These are phyloP conservation scores for Tragelaphus eurycerus DNA, from an alignment of 2,797 vertebrate genomes.

Conservation along the genomic window DNA sequence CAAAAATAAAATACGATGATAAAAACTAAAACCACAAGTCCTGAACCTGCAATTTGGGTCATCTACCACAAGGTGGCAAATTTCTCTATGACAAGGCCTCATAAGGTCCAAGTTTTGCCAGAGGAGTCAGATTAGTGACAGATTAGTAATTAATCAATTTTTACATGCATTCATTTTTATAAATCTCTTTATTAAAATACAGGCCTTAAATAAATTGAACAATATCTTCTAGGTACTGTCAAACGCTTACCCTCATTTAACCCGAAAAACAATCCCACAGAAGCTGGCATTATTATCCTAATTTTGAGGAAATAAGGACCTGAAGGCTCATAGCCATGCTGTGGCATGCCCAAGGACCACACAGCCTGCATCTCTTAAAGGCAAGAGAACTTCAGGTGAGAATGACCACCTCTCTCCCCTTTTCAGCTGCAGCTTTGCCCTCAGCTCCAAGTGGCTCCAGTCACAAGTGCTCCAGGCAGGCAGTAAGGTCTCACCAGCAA, in stretches of 20 bases:
- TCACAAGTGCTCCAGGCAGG: background rate
- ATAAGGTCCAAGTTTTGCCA: background rate
- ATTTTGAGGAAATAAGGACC: background rate
- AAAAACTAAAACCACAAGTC: background rate
- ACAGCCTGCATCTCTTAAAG: background rate
- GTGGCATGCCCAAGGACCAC: background rate
- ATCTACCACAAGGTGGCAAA: background rate
- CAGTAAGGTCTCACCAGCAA: background rate
- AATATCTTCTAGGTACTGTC: background rate
- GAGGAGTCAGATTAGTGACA: background rate
- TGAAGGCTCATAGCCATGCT: background rate
- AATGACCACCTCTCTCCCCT: background rate
- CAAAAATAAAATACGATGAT: background rate
- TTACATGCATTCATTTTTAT: background rate
- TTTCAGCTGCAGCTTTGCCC: background rate
- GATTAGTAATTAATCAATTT: background rate
- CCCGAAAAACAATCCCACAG: background rate
- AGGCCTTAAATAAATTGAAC: background rate
- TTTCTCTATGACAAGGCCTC: background rate
- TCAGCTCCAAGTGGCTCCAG: background rate
- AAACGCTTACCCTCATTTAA: background rate
- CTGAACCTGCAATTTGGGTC: conserved; percentile 40
- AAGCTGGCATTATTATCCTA: background rate
- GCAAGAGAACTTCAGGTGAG: background rate
- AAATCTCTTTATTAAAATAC: background rate